phyloP scores from a whole-genome alignment of 2,113 vertebrate genomes.

The Guaruba guarouba region DNA sequence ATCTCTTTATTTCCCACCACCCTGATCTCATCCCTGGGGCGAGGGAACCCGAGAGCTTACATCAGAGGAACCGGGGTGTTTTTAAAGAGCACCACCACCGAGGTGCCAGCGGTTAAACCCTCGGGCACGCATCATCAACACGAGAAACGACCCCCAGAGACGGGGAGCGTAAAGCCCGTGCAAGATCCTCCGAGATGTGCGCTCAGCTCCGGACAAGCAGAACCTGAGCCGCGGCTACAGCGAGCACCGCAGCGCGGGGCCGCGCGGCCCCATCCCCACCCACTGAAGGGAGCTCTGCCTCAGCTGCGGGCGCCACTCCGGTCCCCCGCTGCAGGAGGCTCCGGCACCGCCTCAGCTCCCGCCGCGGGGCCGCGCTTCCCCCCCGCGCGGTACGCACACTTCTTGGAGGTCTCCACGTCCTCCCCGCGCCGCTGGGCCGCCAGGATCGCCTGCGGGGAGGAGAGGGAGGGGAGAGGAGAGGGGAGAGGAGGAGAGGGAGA shows the following conservation, averaged over 20 bases:
- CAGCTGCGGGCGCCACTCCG: not conserved
- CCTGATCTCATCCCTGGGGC: rapidly evolving
- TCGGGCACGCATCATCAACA: not conserved
- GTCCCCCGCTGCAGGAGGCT: not conserved
- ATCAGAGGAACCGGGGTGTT: rapidly evolving
- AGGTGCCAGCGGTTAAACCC: not conserved
- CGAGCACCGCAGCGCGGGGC: not conserved
- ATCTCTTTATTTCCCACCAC: not conserved
- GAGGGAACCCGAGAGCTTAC: not conserved
- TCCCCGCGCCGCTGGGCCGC: slow-evolving; percentile 55
- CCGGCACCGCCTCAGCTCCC: not conserved
- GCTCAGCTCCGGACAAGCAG: too few relatives aligned
- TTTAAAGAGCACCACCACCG: not conserved
- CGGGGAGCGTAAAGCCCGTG: rapidly evolving
- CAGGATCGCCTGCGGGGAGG: slow-evolving; percentile 10
- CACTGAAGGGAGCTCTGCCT: rapidly evolving
- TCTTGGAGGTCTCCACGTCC: slow-evolving; percentile 58
- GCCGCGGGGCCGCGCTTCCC: too few relatives aligned
- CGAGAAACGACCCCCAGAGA: not conserved
- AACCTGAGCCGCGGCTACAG: rapidly evolving
- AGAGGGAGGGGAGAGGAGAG: not conserved
- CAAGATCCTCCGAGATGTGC: not conserved
- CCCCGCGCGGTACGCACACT: not conserved
- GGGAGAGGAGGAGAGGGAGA: not conserved
- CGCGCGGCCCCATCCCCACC: not conserved